Base-by-base conservation (phyloP, 2,797 vertebrate genomes). In the Neosilurus mollespiculum region DNA sequence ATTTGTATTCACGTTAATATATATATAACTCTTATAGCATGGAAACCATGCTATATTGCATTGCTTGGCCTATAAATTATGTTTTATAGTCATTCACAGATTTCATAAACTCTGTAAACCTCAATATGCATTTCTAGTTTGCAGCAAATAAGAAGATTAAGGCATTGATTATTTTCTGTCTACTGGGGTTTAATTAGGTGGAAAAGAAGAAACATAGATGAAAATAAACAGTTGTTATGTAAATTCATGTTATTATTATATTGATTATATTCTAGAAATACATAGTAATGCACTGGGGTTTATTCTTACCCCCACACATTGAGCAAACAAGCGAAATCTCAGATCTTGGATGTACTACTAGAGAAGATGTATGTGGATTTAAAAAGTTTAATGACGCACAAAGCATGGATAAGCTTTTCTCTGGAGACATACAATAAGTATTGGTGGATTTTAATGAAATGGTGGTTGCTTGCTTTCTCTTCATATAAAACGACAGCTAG, bases 371-470 rank as follows among this genome's bases (percentile, higher is more conserved):
- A 76, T 62, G 30, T 81, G 24, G 30, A 49, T 84, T 78, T 69
- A 69, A 14, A 79, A 76, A 81, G 43, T 79, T 72, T 73, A 80
- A 61, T 64, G 15, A 78, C 37, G 34, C 26, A 26, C n/a, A 71
- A 70, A 80, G 12, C 62, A 54, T 49, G 2, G 53, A 67, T 34
- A 16, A 11, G 78, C 26, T 78, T 81, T 82, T 84, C 37, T 73
- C 1, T 84, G 70, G 18, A 75, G 82, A 80, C 80, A 61, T 61
- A 66, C 84, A 54, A 78, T 59, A 86, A 75, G 70, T 87, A 83
- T 81, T 79, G 62, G 82, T 73, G n/a, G 76, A 67, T 76, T 18
- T 26, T 86, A 80, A 84, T 65, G 76, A 85, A 72, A 75, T 67
- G 71, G 70, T 66, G 20, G 54, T 73, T 64, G n/a, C 65, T 78